Conservation (phyloP, 2,888 invertebrate genomes). For the Isotomurus palustris region DNA sequence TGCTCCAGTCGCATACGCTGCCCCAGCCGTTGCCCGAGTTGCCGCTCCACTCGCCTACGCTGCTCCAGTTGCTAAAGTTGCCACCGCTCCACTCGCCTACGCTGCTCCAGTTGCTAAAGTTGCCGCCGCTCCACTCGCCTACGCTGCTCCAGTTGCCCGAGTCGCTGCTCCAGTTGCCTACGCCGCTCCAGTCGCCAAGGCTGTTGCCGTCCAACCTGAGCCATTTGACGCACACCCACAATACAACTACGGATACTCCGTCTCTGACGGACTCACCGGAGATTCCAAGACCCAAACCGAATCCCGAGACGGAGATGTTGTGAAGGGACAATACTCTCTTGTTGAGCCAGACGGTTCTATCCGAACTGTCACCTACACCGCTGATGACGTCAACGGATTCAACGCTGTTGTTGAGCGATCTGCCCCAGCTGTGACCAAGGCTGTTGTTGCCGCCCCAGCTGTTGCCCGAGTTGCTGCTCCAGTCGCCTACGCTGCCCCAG, state of each 20-base stretch:
- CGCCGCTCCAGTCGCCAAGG: not conserved
- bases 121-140: no score
- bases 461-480: conserved; percentile 7
- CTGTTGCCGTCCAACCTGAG: conserved; percentile 21
- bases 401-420: conserved; percentile 23
- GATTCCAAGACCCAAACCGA: conserved; percentile 29
- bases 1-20: not conserved
- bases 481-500: conserved; percentile 12
- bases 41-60: conserved; percentile 15
- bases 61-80: conserved; percentile 7
- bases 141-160: not conserved
- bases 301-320: conserved; percentile 15
- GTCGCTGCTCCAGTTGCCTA: conserved; percentile 7
- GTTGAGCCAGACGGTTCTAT: conserved; percentile 22
- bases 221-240: conserved; percentile 25
- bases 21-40: not conserved
- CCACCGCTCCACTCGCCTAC: conserved; percentile 12
- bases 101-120: no score
- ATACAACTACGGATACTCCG: conserved; percentile 32
- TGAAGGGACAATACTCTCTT: conserved; percentile 14
- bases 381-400: conserved; percentile 18
- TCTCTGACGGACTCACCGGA: conserved; percentile 25
- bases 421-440: not conserved
- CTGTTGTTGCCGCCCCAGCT: conserved; percentile 6
- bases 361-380: conserved; percentile 21